Evolutionary conservation across 2,113 vertebrate species (phyloP).

Genomic region (Jacana jacana): DNA sequence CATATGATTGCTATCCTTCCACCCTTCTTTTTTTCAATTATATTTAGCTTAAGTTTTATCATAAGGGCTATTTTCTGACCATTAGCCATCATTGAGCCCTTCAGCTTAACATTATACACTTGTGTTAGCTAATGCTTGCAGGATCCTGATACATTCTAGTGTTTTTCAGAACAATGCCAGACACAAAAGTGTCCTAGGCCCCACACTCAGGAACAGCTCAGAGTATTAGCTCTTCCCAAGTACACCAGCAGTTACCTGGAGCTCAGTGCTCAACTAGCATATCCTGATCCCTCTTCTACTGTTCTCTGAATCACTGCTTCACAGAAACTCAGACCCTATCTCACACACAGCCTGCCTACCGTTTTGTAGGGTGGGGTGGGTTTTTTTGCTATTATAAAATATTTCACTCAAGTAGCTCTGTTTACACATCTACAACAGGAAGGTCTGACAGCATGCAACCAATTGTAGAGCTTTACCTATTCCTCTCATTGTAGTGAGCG

Average conservation of each 20-base stretch:
- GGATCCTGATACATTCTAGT: not conserved
- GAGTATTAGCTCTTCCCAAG: not conserved
- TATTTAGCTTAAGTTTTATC: slow-evolving; percentile 12
- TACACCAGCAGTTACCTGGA: not conserved
- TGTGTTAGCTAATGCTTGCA: not conserved
- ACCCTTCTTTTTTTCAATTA: not conserved
- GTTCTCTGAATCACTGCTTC: not conserved
- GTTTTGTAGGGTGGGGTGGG: not conserved
- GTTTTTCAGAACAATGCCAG: not conserved
- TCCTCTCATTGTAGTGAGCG: not conserved
- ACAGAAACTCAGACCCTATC: not conserved
- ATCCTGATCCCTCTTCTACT: not conserved
- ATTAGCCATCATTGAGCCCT: slow-evolving; percentile 14
- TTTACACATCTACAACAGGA: not conserved
- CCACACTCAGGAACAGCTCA: not conserved
- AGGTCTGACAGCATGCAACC: not conserved
- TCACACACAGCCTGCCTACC: not conserved
- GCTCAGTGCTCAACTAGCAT: rapidly evolving
- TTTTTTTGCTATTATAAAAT: not conserved
- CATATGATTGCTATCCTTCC: not conserved
- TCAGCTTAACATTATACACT: not conserved
- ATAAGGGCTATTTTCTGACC: slow-evolving; percentile 45
- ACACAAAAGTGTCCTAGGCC: not conserved
- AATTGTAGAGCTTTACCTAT: not conserved
- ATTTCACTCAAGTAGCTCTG: not conserved